phyloP scores from a whole-genome alignment of 1,140 invertebrate species.

The Heliconius eleuchia region DNA sequence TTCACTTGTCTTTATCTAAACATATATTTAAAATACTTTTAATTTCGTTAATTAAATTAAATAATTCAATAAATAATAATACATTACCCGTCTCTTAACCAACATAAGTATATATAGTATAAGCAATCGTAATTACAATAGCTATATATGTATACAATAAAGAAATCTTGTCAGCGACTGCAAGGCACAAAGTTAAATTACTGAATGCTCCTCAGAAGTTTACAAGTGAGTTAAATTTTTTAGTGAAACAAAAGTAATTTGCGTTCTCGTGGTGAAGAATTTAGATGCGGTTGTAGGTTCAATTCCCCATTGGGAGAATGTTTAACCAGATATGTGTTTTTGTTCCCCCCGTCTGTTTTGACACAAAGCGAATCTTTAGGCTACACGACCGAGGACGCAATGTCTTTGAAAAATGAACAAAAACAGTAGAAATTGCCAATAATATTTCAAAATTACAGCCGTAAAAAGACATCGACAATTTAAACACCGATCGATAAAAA shows the following conservation, averaged over 20 bases:
- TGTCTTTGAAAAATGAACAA: background rate
- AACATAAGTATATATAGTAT: conserved; percentile 27
- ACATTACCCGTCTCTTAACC: conserved; percentile 57
- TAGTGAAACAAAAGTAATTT: background rate
- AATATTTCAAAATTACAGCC: conserved; percentile 31
- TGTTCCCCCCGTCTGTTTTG: too few species aligned
- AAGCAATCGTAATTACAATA: conserved; percentile 33
- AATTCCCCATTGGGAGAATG: background rate
- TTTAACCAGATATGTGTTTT: too few species aligned
- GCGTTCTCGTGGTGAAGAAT: background rate
- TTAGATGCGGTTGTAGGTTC: background rate
- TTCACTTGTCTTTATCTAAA: conserved; percentile 71
- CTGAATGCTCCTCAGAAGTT: conserved; percentile 15
- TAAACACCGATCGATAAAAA: conserved; percentile 56
- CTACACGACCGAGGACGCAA: background rate
- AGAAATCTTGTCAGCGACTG: conserved; percentile 23
- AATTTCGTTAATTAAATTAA: conserved; percentile 50
- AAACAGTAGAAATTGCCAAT: background rate
- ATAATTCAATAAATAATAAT: conserved; percentile 43
- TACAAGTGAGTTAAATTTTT: background rate
- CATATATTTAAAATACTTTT: conserved; percentile 63
- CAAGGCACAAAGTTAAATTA: conserved; percentile 39
- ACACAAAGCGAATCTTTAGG: too few species aligned
- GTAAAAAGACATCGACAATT: conserved; percentile 46
- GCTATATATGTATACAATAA: background rate